These are phyloP conservation scores for Dicranocentrus wangi DNA, from an alignment of 2,888 invertebrate genomes.

Conservation along the genomic window DNA sequence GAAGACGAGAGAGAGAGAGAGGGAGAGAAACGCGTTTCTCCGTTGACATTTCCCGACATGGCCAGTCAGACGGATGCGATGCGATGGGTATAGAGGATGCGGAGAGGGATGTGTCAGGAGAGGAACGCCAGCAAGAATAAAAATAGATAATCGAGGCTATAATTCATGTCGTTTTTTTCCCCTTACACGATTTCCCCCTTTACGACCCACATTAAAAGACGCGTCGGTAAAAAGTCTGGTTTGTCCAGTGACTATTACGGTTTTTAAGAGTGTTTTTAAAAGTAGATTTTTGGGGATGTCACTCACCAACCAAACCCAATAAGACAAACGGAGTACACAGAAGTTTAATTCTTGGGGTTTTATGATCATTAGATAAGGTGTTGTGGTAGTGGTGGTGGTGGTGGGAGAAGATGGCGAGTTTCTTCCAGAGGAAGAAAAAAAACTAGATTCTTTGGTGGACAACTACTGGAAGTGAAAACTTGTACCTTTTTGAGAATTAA, in stretches of 20 bases:
- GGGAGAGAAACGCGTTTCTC: conserved; percentile 21
- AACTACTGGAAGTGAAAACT: conserved; percentile 59
- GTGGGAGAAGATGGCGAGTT: background rate
- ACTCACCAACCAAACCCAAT: conserved; percentile 3
- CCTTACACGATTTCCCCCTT: conserved; percentile 54
- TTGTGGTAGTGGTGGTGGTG: no score
- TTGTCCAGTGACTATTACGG: conserved; percentile 60
- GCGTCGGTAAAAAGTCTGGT: conserved; percentile 40
- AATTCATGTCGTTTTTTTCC: conserved; percentile 56
- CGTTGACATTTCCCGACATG: conserved; percentile 47
- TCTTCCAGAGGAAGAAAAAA: conserved; percentile 18
- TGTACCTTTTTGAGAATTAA: conserved; percentile 48
- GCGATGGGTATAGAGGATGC: no score
- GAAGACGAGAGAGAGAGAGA: background rate
- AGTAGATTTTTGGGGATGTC: conserved; percentile 37
- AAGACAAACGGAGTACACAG: conserved; percentile 38
- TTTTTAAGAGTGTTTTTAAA: conserved; percentile 55
- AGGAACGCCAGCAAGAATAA: conserved; percentile 27
- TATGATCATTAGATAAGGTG: conserved; percentile 61
- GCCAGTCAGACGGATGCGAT: conserved; percentile 37
- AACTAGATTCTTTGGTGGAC: conserved; percentile 52
- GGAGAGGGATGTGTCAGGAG: conserved; percentile 49
- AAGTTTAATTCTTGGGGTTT: conserved; percentile 65
- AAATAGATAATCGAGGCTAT: conserved; percentile 61
- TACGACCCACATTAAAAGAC: conserved; percentile 50